Base-by-base conservation (phyloP, 2,888 invertebrate species). In the Diplolepis rosae region DNA sequence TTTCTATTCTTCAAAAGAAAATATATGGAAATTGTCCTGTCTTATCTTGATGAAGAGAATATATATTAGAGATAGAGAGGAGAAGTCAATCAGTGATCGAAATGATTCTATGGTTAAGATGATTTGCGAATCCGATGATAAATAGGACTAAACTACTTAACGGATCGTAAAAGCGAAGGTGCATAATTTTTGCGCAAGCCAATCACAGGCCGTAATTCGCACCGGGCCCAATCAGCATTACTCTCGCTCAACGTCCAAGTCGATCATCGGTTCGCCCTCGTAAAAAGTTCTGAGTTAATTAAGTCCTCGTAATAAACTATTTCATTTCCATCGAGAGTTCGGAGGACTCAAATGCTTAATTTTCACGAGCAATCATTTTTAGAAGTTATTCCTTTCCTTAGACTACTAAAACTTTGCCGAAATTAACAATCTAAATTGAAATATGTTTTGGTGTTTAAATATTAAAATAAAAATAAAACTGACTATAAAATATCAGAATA, bases 131-230 rank as follows among this genome's bases (percentile, higher is more conserved):
- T 54, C 68, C 51, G 74, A 70, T 65, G 70, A 80, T 82, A 82
- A 80, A 79, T 79, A 80, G 79, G 66, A 75, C 76, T 77, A 77
- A 79, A 83, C 81, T 81, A 80, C 78, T 82, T 82, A 82, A 83
- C 81, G 78, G 81, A 77, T 82, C 81, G 81, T 84, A 82, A 83
- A 61, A 61, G 61, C 61, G 24, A 61, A 61, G 61, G 74, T 74
- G 74, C 72, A 77, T 77, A 77, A 77, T 76, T 74, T 74, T 71
- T 72, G 48, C 51, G 52, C 70, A 18, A 70, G 51, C 71, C 77
- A 73, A 77, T 75, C 66, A 66, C 74, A 52, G 69, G 68, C 68
- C 65, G 74, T 71, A 74, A 77, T 77, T 75, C 72, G 73, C 70
- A 71, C 65, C 48, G 35, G 73, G 70, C 70, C 73, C 73, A 77